These are phyloP conservation scores for Eretmochelys imbricata DNA, from an alignment of 2,113 vertebrate species.

Conservation along the genomic window DNA sequence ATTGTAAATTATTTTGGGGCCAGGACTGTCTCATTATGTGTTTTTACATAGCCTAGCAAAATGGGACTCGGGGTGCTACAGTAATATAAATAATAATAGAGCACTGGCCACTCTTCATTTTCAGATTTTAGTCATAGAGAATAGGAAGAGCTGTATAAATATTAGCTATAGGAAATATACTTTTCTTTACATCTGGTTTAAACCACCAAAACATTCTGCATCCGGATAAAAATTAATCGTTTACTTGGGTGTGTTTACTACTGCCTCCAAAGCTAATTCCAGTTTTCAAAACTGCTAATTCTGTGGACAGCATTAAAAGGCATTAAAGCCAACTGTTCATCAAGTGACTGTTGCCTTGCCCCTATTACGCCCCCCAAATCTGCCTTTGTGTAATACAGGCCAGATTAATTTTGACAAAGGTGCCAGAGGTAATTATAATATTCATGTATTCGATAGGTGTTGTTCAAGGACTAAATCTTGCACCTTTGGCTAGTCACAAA, in stretches of 20 bases:
- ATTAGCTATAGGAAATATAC: not conserved
- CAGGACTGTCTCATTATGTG: not conserved
- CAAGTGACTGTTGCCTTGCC: not conserved
- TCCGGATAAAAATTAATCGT: not conserved
- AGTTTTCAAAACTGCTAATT: not conserved
- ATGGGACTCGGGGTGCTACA: not conserved
- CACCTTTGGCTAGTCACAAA: not conserved
- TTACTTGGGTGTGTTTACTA: not conserved
- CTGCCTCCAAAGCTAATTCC: not conserved
- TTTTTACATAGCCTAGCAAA: not conserved
- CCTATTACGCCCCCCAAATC: not conserved
- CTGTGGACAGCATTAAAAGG: not conserved
- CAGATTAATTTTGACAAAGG: not conserved
- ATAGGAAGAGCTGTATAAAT: not conserved
- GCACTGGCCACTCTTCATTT: not conserved
- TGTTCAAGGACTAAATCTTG: not conserved
- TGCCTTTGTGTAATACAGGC: not conserved
- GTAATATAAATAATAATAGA: not conserved
- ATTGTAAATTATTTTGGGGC: not conserved
- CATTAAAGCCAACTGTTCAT: not conserved
- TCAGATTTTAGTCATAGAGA: not conserved
- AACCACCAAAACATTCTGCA: not conserved
- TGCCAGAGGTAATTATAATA: not conserved
- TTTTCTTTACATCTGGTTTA: not conserved
- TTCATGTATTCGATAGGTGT: not conserved